phyloP scores from a whole-genome alignment of 2,113 vertebrate genomes.

The Vulpes ferrilata region DNA sequence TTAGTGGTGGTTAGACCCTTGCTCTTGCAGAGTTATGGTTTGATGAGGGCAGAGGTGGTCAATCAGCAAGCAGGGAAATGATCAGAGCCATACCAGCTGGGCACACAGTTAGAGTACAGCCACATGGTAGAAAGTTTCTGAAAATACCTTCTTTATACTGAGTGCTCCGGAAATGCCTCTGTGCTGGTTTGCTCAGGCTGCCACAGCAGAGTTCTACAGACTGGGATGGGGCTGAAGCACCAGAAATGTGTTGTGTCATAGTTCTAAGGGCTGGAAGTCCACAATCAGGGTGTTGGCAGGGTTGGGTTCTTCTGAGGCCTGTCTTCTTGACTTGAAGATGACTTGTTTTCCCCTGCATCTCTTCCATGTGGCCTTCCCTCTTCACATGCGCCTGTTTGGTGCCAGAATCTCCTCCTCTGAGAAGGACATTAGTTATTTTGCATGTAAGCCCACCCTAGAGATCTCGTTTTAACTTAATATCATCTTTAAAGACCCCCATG shows the following conservation, averaged over 20 bases:
- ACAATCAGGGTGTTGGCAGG: not conserved
- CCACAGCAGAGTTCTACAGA: not conserved
- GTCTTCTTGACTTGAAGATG: not conserved
- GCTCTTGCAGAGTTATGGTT: not conserved
- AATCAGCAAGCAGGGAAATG: not conserved
- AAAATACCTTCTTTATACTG: not conserved
- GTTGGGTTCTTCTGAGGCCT: not conserved
- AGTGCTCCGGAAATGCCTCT: not conserved
- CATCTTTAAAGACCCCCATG: not conserved
- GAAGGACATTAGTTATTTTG: not conserved
- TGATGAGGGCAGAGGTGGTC: not conserved
- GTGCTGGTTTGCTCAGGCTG: not conserved
- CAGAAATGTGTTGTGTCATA: not conserved
- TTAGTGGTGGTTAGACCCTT: not conserved
- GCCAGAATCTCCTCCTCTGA: not conserved
- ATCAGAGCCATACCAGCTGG: rapidly evolving
- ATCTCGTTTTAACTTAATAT: not conserved
- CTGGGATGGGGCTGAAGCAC: not conserved
- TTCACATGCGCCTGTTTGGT: not conserved
- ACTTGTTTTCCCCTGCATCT: not conserved
- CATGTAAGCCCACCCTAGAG: not conserved
- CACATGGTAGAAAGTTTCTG: not conserved
- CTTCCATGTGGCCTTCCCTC: not conserved
- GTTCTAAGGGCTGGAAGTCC: not conserved
- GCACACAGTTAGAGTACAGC: not conserved